Conservation (phyloP, 2,113 vertebrate genomes). For the Salvator merianae region DNA sequence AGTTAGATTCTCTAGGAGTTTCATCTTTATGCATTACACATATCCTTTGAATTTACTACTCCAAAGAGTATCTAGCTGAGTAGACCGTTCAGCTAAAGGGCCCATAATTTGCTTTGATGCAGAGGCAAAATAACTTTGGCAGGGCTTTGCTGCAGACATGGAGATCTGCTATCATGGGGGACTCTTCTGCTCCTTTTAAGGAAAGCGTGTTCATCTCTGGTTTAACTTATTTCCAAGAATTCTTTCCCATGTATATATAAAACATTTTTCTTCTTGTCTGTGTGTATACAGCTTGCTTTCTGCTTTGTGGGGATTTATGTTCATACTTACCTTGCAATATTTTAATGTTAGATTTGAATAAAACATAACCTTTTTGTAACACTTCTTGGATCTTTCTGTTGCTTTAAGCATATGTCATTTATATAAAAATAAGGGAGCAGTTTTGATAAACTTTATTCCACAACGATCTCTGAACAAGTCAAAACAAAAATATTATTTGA, state of each 20-base stretch:
- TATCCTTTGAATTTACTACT: conserved; percentile 26
- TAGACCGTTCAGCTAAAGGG: background rate
- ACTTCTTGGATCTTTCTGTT: conserved; percentile 56
- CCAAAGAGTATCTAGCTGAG: background rate
- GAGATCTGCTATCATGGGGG: background rate
- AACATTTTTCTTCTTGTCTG: conserved; percentile 32
- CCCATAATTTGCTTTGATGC: background rate
- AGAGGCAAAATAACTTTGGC: too few relatives aligned
- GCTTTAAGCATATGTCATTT: conserved; percentile 4
- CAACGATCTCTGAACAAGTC: background rate
- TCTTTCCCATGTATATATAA: conserved; percentile 58
- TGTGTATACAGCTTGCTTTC: conserved; percentile 60
- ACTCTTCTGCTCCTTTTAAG: background rate
- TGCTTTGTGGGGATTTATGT: conserved; percentile 53
- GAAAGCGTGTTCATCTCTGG: conserved; percentile 11
- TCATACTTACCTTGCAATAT: conserved; percentile 65
- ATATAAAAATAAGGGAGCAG: background rate
- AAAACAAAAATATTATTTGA: background rate
- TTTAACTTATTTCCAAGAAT: conserved; percentile 65
- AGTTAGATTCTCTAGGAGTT: conserved; percentile 7
- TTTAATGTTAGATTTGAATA: conserved; percentile 72
- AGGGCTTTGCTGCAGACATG: background rate
- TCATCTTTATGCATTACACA: background rate
- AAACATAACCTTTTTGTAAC: conserved; percentile 67
- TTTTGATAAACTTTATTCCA: background rate